These are phyloP conservation scores for Turnix velox DNA, from an alignment of 2,113 vertebrate genomes.

Conservation along the genomic window DNA sequence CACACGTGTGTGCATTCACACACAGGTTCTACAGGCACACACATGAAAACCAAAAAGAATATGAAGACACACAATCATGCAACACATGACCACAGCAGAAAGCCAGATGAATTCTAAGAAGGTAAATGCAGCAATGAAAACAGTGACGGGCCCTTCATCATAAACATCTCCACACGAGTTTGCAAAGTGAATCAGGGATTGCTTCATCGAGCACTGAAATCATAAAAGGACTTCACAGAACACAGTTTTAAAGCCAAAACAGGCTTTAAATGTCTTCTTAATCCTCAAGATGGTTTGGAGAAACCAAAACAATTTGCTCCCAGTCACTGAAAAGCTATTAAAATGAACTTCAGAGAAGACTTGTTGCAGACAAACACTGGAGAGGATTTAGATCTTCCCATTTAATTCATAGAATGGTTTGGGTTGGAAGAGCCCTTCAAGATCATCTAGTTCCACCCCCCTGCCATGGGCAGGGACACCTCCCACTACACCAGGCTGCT, in stretches of 20 bases:
- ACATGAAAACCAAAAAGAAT: background rate
- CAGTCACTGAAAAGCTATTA: conserved; percentile 9
- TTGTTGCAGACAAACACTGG: background rate
- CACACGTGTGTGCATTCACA: background rate
- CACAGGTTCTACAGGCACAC: background rate
- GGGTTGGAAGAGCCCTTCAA: too few species aligned
- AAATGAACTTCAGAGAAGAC: background rate
- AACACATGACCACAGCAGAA: background rate
- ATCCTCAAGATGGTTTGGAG: background rate
- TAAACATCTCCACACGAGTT: background rate
- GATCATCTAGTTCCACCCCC: too few species aligned
- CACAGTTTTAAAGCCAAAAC: background rate
- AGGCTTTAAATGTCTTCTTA: background rate
- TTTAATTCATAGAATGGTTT: too few species aligned
- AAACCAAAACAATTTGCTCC: background rate
- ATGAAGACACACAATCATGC: background rate
- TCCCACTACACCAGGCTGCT: too few species aligned
- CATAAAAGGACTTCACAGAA: background rate
- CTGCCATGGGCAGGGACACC: too few species aligned
- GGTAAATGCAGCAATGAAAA: background rate
- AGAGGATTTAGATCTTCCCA: background rate
- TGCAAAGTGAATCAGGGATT: background rate
- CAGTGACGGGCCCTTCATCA: background rate
- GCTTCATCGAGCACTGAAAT: background rate
- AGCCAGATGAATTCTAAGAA: background rate